A percentile compares a stretch with the other conserved stretches of the same genome.
phyloP scores from a whole-genome alignment of 2,888 invertebrate genomes.

The Macropis europaea region DNA sequence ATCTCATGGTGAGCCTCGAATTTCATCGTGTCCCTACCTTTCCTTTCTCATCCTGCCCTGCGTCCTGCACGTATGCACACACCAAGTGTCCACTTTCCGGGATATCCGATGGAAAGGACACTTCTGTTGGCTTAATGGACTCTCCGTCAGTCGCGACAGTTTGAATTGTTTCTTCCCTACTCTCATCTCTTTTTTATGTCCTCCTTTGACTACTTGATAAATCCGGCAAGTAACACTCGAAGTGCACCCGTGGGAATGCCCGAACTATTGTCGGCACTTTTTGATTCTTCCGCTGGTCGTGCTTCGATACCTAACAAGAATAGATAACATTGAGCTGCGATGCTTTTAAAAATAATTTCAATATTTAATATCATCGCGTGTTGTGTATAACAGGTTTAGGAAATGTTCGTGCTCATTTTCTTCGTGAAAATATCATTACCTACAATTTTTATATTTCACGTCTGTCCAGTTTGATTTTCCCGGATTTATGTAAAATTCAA shows the following conservation, averaged over 20 bases:
- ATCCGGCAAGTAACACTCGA: not conserved
- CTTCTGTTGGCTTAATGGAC: slow-evolving; percentile 59
- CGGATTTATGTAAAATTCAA: too few relatives aligned
- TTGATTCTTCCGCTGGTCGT: not conserved
- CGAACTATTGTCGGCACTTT: not conserved
- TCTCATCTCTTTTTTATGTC: not conserved
- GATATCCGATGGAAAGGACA: slow-evolving; percentile 72
- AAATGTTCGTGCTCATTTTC: too few relatives aligned
- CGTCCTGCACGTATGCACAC: slow-evolving; percentile 44
- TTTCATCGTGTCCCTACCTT: slow-evolving; percentile 59
- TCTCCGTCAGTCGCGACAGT: slow-evolving; percentile 45
- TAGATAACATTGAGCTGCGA: too few relatives aligned
- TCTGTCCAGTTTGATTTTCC: too few relatives aligned
- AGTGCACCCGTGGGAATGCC: not conserved
- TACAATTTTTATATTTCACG: too few relatives aligned
- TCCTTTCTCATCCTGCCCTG: slow-evolving; percentile 48
- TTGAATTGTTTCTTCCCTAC: slow-evolving; percentile 12
- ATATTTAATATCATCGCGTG: too few relatives aligned
- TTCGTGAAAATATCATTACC: too few relatives aligned
- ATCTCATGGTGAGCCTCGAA: slow-evolving; percentile 61
- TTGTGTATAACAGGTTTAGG: too few relatives aligned
- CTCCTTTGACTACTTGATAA: not conserved
- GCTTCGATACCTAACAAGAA: not conserved
- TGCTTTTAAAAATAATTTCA: too few relatives aligned
- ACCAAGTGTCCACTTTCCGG: slow-evolving; percentile 60